phyloP scores from a whole-genome alignment of 2,888 invertebrate genomes.

The Troides oblongomaculatus region DNA sequence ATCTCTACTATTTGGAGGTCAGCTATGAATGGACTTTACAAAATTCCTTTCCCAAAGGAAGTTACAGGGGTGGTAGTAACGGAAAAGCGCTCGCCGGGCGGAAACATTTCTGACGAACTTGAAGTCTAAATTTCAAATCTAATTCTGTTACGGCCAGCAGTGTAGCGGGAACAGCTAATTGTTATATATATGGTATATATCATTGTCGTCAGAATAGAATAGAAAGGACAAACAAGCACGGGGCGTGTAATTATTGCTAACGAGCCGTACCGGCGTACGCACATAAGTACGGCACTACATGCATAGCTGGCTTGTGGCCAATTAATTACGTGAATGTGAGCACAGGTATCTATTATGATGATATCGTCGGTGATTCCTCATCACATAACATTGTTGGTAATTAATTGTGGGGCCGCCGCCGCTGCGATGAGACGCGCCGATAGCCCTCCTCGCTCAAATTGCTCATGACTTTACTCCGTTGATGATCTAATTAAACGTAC shows the following conservation, averaged over 20 bases:
- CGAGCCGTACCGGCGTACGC: constrained; percentile 8
- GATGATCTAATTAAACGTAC: constrained; percentile 75
- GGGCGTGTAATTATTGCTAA: constrained; percentile 12
- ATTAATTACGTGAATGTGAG: constrained; percentile 38
- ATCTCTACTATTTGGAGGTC: no score
- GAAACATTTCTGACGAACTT: no score
- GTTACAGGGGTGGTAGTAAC: no score
- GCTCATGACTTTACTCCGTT: constrained; percentile 58
- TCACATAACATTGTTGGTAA: constrained; percentile 50
- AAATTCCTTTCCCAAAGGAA: no score
- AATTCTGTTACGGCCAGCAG: no score
- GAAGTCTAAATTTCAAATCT: no score
- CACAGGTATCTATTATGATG: constrained; percentile 42
- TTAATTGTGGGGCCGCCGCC: constrained; percentile 49
- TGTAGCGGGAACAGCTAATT: not conserved
- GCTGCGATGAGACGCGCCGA: constrained; percentile 67
- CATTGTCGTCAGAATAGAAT: not conserved
- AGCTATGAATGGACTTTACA: no score
- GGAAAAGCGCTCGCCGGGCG: no score
- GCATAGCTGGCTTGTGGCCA: constrained; percentile 15
- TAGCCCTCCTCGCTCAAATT: constrained; percentile 61
- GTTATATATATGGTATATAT: not conserved
- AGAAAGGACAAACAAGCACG: not conserved
- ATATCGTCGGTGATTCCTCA: constrained; percentile 62
- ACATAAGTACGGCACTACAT: constrained; percentile 11